A percentile compares a stretch with the other conserved stretches of the same genome.
Evolutionary conservation across 2,888 invertebrate genomes (phyloP).

Genomic region (Philereme transversata): DNA sequence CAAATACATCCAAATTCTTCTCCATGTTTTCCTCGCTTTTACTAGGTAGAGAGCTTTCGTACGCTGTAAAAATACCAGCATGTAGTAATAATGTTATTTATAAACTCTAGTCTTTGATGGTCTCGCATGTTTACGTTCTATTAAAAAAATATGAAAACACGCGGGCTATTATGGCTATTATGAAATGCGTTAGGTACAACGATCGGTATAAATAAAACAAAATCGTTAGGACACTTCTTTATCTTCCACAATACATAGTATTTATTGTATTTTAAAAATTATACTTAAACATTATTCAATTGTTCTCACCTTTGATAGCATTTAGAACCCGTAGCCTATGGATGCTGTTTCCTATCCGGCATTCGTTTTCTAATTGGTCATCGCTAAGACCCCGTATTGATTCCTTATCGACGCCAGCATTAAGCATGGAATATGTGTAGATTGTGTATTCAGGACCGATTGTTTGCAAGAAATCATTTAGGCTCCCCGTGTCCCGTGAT

Average conservation of each 20-base stretch:
- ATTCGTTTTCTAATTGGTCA: slow-evolving; percentile 95
- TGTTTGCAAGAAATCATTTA: slow-evolving; percentile 92
- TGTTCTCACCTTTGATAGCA: slow-evolving; percentile 89
- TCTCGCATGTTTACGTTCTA: slow-evolving; percentile 28
- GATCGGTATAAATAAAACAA: slow-evolving; percentile 33
- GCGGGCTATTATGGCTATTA: slow-evolving; percentile 21
- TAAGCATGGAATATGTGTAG: slow-evolving; percentile 98
- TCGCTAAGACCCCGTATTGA: slow-evolving; percentile 94
- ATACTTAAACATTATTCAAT: slow-evolving; percentile 1
- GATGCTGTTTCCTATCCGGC: slow-evolving; percentile 96
- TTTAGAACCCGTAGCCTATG: slow-evolving; percentile 96
- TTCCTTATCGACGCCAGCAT: slow-evolving; percentile 96
- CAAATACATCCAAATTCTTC: slow-evolving; percentile 98
- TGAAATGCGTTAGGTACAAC: slow-evolving; percentile 29
- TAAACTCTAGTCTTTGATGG: slow-evolving; percentile 32
- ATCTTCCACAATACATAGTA: slow-evolving; percentile 19
- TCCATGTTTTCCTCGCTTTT: slow-evolving; percentile 91
- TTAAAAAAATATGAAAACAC: slow-evolving; percentile 28
- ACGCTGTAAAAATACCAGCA: slow-evolving; percentile 67
- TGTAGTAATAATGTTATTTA: slow-evolving; percentile 23
- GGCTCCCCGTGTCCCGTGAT: slow-evolving; percentile 95
- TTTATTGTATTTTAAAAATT: slow-evolving; percentile 16
- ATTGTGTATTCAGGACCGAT: slow-evolving; percentile 96
- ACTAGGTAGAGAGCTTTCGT: slow-evolving; percentile 86
- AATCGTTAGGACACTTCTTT: slow-evolving; percentile 18